These are phyloP conservation scores for Apogon hyalosoma DNA, from an alignment of 2,797 vertebrate species.

Conservation along the genomic window DNA sequence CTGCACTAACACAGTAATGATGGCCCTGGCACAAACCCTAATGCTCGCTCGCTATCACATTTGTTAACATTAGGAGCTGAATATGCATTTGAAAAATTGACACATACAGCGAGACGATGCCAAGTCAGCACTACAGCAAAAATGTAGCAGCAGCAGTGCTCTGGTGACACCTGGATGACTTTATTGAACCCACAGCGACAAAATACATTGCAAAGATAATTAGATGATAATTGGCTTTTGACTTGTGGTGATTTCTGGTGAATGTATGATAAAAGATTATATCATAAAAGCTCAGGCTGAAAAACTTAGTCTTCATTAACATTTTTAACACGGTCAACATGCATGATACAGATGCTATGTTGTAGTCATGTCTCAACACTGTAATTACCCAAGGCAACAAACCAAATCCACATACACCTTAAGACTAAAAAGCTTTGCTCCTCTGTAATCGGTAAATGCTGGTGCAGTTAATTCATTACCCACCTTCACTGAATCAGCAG, in stretches of 20 bases:
- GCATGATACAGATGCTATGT: background rate
- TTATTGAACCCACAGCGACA: background rate
- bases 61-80: slow-evolving; percentile 38
- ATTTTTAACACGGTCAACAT: slow-evolving; percentile 33
- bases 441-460: slow-evolving; percentile 2
- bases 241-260: background rate
- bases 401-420: background rate
- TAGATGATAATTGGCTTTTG: slow-evolving; percentile 12
- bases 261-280: slow-evolving; percentile 28
- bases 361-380: background rate
- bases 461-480: slow-evolving; percentile 7
- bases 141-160: too few relatives aligned
- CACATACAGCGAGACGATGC: background rate
- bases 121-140: background rate
- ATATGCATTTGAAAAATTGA: slow-evolving; percentile 1
- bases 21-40: slow-evolving; percentile 28
- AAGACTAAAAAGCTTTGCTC: slow-evolving; percentile 7
- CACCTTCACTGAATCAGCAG: slow-evolving; percentile 4
- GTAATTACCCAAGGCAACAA: slow-evolving; percentile 2
- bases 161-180: background rate
- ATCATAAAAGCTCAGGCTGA: slow-evolving; percentile 25
- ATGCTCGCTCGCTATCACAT: slow-evolving; percentile 17
- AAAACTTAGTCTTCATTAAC: slow-evolving; percentile 4
- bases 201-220: slow-evolving; percentile 8
- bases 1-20: slow-evolving; percentile 37